Evolutionary conservation across 1,140 invertebrate species (phyloP), one percentile per base, ranked within the genome.

Genomic region (Uloborus diversus): DNA sequence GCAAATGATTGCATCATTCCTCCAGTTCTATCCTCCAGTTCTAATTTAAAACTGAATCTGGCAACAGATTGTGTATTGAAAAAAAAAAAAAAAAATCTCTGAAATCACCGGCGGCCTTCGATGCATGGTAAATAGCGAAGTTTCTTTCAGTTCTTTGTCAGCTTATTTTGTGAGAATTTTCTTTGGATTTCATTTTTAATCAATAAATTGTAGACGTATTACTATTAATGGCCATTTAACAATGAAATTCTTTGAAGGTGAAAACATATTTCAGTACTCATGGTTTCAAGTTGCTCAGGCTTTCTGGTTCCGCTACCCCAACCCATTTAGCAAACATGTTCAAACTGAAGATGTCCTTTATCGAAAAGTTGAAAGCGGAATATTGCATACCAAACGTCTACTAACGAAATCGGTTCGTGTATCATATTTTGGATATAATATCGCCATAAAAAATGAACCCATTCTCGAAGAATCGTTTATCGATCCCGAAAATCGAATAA

Each of bases 381-480:
- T 92, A 84, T 87, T 98, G 2, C 92, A 94, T 84, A 93, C 94
- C 0, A 94, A 93, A 84, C 88, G 96, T 73, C 85, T 98, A 4
- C 86, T 99, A 1, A 95, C 93, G 0, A 98, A 98, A 88, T 98
- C 95, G 88, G 91, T 65, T 89, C 95, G 49, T 9, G 35, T 79
- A 96, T 96, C 23, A 96, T 96, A 88, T 97, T 95, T 96, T 95
- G 94, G 30, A 93, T 96, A 86, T 27, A 69, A 79, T 89, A 91
- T 96, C 80, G 92, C 89, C 70, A 91, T 92, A 64, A 91, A 92
- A 83, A 83, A 86, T 57, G 93, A 96, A 1, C 93, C 92, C 85
- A 96, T 98, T 80, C 88, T 98, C 20, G 96, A 98, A 88, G 96
- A 98, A 85, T 96, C 94, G 14, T 89, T 95, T 80, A 91, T 97